phyloP scores from a whole-genome alignment of 2,888 invertebrate species.

The Dolichomitus sp. region DNA sequence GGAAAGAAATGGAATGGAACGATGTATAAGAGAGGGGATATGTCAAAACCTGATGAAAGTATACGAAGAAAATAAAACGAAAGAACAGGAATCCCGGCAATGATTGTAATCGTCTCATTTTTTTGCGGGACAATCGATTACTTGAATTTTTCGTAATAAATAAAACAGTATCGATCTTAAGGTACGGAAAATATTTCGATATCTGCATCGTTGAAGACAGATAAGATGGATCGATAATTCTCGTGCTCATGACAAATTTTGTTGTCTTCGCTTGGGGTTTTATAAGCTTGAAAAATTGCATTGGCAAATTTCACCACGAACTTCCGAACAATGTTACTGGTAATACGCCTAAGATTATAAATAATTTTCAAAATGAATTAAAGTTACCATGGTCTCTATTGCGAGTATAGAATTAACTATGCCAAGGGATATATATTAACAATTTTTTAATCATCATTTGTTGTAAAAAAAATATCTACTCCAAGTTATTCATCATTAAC shows the following conservation, averaged over 20 bases:
- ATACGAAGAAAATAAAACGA: no score
- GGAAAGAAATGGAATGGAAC: background rate
- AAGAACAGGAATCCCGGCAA: background rate
- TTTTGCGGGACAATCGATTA: background rate
- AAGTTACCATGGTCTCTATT: no score
- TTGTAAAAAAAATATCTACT: no score
- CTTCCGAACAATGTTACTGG: background rate
- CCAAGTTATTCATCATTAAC: no score
- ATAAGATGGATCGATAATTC: conserved; percentile 6
- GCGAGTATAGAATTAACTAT: no score
- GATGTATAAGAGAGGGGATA: background rate
- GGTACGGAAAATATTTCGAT: background rate
- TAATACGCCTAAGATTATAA: no score
- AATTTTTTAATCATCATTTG: no score
- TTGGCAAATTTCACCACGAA: background rate
- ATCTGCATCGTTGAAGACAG: background rate
- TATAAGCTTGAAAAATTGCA: background rate
- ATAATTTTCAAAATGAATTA: background rate
- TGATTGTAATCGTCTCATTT: background rate
- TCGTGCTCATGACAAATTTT: background rate
- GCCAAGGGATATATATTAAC: no score
- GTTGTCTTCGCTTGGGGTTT: background rate
- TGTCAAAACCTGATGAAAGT: no score
- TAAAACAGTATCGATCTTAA: background rate
- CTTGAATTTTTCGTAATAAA: background rate